Evolutionary conservation across 2,797 vertebrate species (phyloP).

Genomic region (Lepus townsendii): DNA sequence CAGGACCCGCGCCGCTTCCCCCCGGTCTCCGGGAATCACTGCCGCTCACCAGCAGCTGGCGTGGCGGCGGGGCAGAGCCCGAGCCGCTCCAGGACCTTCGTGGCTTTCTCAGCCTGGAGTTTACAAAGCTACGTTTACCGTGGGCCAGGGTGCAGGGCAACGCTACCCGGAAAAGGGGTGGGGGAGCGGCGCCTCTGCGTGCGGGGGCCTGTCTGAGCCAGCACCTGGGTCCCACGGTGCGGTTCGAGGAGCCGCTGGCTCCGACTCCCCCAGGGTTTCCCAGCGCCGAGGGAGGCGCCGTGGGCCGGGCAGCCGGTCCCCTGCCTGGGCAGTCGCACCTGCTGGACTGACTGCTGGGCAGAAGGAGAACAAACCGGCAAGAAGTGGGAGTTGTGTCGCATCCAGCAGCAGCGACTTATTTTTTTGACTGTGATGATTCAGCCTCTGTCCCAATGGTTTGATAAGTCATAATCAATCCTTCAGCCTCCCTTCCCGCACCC

Average conservation of each 20-base stretch:
- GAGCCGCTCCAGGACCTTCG: neutral
- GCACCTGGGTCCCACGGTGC: neutral
- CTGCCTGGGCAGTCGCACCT: neutral
- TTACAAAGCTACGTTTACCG: neutral
- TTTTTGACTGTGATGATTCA: conserved; percentile 75
- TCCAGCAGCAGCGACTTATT: conserved; percentile 49
- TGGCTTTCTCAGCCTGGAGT: neutral
- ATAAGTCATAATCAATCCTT: conserved; percentile 72
- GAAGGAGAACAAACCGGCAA: neutral
- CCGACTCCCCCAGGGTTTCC: neutral
- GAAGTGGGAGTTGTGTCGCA: conserved; percentile 28
- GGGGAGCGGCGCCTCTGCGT: accelerated
- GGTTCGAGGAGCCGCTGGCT: neutral
- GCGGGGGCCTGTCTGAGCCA: accelerated
- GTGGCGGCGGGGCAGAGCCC: neutral
- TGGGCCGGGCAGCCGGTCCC: neutral
- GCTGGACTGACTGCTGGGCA: neutral
- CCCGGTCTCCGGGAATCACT: neutral
- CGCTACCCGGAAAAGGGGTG: neutral
- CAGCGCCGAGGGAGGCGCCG: neutral
- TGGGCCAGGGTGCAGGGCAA: neutral
- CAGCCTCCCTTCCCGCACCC: neutral
- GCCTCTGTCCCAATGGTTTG: conserved; percentile 69
- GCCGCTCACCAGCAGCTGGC: neutral
- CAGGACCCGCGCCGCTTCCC: neutral